Percentiles rank a stretch among this genome's conserved stretches.
phyloP scores from a whole-genome alignment of 2,888 invertebrate genomes.

The Macrosiphum euphorbiae region DNA sequence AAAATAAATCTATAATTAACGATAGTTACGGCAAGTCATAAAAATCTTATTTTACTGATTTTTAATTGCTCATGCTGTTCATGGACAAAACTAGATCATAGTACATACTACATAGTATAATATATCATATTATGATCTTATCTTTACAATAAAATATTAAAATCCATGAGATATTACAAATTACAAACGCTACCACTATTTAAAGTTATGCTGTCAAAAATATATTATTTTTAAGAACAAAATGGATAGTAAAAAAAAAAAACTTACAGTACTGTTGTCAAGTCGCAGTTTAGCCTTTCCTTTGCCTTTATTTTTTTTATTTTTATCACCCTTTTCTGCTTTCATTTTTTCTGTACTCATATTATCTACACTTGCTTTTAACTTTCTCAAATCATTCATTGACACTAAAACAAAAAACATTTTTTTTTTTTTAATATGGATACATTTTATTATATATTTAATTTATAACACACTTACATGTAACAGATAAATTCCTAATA shows the following conservation, averaged over 20 bases:
- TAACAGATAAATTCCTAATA: slow-evolving; percentile 81
- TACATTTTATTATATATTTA: neutral
- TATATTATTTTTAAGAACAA: neutral
- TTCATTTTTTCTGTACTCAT: slow-evolving; percentile 90
- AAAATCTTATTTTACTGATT: no score
- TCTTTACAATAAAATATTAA: no score
- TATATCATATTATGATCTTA: no score
- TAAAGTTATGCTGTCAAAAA: neutral
- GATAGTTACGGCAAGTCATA: no score
- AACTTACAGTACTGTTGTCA: slow-evolving; percentile 65
- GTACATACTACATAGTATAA: no score
- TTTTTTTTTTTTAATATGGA: neutral
- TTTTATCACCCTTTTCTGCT: slow-evolving; percentile 84
- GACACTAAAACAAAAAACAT: slow-evolving; percentile 75
- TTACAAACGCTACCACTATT: no score
- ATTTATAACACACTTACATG: slow-evolving; percentile 76
- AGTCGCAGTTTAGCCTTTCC: slow-evolving; percentile 66
- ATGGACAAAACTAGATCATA: no score
- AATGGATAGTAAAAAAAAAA: neutral
- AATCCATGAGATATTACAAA: no score
- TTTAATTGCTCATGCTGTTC: no score
- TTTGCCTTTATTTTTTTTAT: slow-evolving; percentile 77
- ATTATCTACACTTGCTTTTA: slow-evolving; percentile 86
- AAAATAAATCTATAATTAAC: no score
- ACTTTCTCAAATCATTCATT: slow-evolving; percentile 84